phyloP scores from a whole-genome alignment of 1,140 invertebrate genomes.

The Mycetomoellerius zeteki region DNA sequence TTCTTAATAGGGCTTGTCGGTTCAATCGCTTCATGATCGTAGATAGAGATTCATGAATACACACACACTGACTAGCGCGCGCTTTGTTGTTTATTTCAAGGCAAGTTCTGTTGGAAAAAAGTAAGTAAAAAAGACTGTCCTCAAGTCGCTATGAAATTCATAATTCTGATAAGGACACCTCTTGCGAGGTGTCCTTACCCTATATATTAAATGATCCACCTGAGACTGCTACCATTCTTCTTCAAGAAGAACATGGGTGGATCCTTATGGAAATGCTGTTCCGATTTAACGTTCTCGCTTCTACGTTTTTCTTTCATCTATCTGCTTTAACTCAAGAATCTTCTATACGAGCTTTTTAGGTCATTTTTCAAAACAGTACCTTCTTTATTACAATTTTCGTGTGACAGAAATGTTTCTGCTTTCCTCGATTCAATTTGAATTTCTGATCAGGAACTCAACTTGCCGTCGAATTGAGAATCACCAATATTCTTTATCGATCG shows the following conservation, averaged over 20 bases:
- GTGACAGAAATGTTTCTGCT: constrained; percentile 56
- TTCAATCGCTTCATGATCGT: no score
- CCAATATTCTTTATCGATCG: constrained; percentile 55
- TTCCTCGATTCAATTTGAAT: constrained; percentile 51
- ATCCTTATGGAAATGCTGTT: constrained; percentile 52
- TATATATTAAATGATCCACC: constrained; percentile 46
- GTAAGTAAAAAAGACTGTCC: neutral
- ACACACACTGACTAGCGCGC: no score
- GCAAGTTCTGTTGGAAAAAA: neutral
- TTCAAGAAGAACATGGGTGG: constrained; percentile 7
- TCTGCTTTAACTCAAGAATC: constrained; percentile 44
- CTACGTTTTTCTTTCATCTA: constrained; percentile 19
- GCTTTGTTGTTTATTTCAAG: neutral
- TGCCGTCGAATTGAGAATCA: constrained; percentile 24
- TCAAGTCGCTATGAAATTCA: constrained; percentile 11
- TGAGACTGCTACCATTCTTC: constrained; percentile 35
- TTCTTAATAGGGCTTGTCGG: neutral
- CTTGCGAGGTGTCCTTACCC: neutral
- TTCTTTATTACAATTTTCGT: constrained; percentile 48
- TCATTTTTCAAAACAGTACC: constrained; percentile 61
- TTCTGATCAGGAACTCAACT: constrained; percentile 34
- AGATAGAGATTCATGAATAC: neutral
- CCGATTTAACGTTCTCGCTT: constrained; percentile 43
- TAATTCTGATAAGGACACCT: neutral
- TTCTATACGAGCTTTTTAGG: constrained; percentile 18